Percentiles rank a stretch among this genome's conserved stretches.
phyloP scores from a whole-genome alignment of 2,797 vertebrate genomes.

The Catostomus latipinnis region DNA sequence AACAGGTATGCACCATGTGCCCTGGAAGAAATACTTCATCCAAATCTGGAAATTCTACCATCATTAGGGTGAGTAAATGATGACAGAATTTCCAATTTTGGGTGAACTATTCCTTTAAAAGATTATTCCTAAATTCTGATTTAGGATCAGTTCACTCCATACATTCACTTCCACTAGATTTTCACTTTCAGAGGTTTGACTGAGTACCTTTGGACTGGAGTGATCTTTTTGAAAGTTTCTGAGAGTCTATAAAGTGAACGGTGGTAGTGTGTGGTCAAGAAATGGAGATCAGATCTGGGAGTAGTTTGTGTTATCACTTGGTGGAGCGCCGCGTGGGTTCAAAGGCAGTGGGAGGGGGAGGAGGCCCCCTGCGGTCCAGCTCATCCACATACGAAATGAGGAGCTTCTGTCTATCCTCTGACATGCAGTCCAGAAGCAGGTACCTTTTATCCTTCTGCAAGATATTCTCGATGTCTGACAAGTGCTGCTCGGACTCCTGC shows the following conservation, averaged over 20 bases:
- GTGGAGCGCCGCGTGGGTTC: conserved; percentile 88
- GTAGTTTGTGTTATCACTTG: conserved; percentile 71
- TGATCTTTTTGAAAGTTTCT: background rate
- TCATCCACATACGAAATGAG: conserved; percentile 97
- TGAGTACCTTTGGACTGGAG: conserved; percentile 6
- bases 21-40: too few species aligned
- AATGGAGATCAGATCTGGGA: conserved; percentile 47
- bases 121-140: background rate
- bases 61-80: too few species aligned
- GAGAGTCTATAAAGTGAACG: conserved; percentile 13
- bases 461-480: conserved; percentile 89
- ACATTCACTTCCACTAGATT: background rate
- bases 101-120: too few species aligned
- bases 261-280: conserved; percentile 15
- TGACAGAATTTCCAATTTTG: too few species aligned
- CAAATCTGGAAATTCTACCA: too few species aligned
- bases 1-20: background rate
- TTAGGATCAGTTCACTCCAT: background rate
- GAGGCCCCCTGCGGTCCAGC: conserved; percentile 80
- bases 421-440: conserved; percentile 95
- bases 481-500: conserved; percentile 87
- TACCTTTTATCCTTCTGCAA: conserved; percentile 98
- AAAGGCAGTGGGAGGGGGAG: conserved; percentile 87
- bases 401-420: conserved; percentile 94
- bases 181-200: conserved; percentile 15